A percentile compares a stretch with the other conserved stretches of the same genome.
phyloP scores from a whole-genome alignment of 2,888 invertebrate species.

The Steinernema hermaphroditum region DNA sequence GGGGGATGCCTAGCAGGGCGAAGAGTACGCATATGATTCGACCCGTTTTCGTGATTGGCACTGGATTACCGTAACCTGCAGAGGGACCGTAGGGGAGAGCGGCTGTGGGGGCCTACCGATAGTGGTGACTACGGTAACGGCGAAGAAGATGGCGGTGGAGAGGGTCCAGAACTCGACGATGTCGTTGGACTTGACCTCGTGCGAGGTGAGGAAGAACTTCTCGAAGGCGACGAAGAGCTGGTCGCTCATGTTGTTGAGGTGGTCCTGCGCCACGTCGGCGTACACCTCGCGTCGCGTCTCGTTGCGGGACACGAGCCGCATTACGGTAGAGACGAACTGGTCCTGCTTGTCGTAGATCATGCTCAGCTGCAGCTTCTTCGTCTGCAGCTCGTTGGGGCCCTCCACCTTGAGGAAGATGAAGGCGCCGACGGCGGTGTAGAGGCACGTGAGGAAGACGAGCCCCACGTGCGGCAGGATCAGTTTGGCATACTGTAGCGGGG shows the following conservation, averaged over 20 bases:
- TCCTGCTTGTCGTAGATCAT: conserved; percentile 55
- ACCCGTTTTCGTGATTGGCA: conserved; percentile 63
- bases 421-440: conserved; percentile 64
- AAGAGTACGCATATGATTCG: conserved; percentile 63
- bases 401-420: conserved; percentile 65
- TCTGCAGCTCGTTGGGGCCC: conserved; percentile 61
- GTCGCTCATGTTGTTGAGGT: conserved; percentile 65
- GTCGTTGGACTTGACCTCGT: conserved; percentile 62
- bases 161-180: conserved; percentile 66
- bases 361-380: conserved; percentile 54
- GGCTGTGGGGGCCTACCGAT: conserved; percentile 48
- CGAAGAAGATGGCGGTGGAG: conserved; percentile 67
- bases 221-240: conserved; percentile 66
- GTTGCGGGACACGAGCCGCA: conserved; percentile 43
- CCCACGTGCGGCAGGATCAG: conserved; percentile 66
- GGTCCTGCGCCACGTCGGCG: conserved; percentile 45
- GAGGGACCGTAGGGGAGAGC: background rate
- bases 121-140: conserved; percentile 66
- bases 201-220: conserved; percentile 63
- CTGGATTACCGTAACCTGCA: conserved; percentile 66
- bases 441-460: conserved; percentile 64
- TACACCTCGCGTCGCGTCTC: conserved; percentile 40
- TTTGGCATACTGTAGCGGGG: conserved; percentile 61
- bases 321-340: conserved; percentile 55
- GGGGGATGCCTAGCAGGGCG: conserved; percentile 65